These are phyloP conservation scores for Plebejus argus DNA, from an alignment of 2,888 invertebrate genomes.

Conservation along the genomic window DNA sequence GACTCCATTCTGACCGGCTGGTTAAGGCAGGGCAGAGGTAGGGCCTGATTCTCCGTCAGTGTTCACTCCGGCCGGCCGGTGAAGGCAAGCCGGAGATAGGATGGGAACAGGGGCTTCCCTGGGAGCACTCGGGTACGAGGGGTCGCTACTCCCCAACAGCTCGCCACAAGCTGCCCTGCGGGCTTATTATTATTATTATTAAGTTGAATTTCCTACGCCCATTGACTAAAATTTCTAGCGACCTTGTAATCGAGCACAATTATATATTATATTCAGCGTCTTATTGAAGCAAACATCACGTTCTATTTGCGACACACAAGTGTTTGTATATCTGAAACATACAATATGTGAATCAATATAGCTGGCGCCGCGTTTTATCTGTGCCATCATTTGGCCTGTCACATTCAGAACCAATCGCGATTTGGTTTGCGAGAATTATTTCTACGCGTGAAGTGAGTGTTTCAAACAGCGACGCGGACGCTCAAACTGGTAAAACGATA, in stretches of 20 bases:
- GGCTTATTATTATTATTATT: no score
- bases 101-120: background rate
- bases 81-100: slow-evolving; percentile 25
- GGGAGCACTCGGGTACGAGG: slow-evolving; percentile 2
- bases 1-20: slow-evolving; percentile 5
- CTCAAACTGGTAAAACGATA: no score
- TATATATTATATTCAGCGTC: background rate
- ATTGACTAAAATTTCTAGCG: background rate
- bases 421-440: background rate
- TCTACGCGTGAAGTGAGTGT: background rate
- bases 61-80: no score
- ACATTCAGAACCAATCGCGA: background rate
- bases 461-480: background rate
- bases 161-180: no score
- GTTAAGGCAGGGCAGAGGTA: slow-evolving; percentile 23
- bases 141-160: no score
- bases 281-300: background rate
- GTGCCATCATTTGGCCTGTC: slow-evolving; percentile 20
- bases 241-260: background rate
- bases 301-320: background rate
- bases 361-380: slow-evolving; percentile 1
- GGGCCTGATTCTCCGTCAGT: slow-evolving; percentile 27
- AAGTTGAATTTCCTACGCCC: background rate
- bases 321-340: background rate
- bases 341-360: background rate